phyloP scores from a whole-genome alignment of 2,888 invertebrate species.

The Parthenolecanium corni region DNA sequence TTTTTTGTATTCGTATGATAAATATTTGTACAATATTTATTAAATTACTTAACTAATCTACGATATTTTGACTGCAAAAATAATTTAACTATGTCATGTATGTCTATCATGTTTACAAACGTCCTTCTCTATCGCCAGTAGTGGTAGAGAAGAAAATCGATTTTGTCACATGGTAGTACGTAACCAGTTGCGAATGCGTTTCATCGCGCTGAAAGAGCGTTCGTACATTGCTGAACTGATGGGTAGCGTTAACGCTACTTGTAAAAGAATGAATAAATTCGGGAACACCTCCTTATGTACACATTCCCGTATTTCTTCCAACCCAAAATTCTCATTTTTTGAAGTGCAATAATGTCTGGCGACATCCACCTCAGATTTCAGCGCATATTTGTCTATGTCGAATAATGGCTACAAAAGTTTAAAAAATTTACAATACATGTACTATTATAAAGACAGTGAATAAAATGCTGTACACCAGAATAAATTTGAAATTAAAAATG shows the following conservation, averaged over 20 bases:
- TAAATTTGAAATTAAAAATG: no score
- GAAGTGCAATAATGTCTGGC: slow-evolving; percentile 11
- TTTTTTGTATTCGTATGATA: no score
- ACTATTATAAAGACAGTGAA: no score
- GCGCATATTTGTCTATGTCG: not conserved
- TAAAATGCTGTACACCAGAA: no score
- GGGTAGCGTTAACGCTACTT: slow-evolving; percentile 14
- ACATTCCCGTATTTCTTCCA: slow-evolving; percentile 1
- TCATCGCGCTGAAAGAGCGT: slow-evolving; percentile 10
- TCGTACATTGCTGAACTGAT: slow-evolving; percentile 1
- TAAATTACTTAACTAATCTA: not conserved
- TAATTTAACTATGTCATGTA: not conserved
- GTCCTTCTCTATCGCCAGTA: slow-evolving; percentile 1
- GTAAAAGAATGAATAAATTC: slow-evolving; percentile 8
- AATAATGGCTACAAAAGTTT: not conserved
- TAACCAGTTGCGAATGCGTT: slow-evolving; percentile 13
- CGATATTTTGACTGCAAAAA: not conserved
- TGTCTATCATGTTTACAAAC: not conserved
- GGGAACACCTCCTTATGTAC: not conserved
- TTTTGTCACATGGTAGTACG: slow-evolving; percentile 17
- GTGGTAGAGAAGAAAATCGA: slow-evolving; percentile 8
- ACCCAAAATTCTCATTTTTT: slow-evolving; percentile 10
- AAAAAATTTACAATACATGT: no score
- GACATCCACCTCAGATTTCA: slow-evolving; percentile 11
- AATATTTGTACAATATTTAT: not conserved